Base-by-base conservation (phyloP, 2,113 vertebrate genomes). In the Otolemur garnettii region DNA sequence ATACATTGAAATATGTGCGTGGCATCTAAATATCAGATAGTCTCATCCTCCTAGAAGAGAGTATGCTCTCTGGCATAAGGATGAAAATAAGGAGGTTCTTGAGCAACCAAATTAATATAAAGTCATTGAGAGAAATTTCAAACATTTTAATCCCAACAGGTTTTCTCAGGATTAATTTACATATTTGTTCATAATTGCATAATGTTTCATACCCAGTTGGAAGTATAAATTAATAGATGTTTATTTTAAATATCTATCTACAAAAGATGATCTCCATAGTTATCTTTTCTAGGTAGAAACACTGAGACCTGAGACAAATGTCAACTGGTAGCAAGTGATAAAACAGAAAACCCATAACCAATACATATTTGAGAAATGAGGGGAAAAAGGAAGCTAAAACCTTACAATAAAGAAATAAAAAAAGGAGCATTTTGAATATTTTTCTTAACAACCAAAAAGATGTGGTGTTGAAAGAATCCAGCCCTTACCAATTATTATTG, bases 391-490 rank as follows among this genome's bases (percentile, higher is more conserved):
- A 62, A 82, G 50, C 26, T 15, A 42, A 71, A 91, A 17, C 72
- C 8, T 28, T 75, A 45, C 72, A 75, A 42, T 75, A 24, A 28
- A 17, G 42, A 14, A 26, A 28, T 13, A 50, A 75, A 28, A 42
- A 24, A 77, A 6, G 50, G 53, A 77, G 26, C 6, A 8, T n/a
- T 5, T n/a, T 14, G 19, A 9, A 22, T 35, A 87, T 50, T 91
- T 91, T 83, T 84, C 30, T n/a, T 18, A 53, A n/a, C 38, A 38
- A 62, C 17, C 7, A 53, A 60, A 62, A 57, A 50, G 10, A 11
- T 59, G 4, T 88, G 14, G 1, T 66, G 24, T 75, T 95, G 33
- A 89, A 85, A 84, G 33, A 95, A 66, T 75, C 94, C 55, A 85
- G 78, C 8, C 8, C n/a, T 13, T 91, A 78, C 12, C 28, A 87